Conservation (phyloP, 2,797 vertebrate species). For the Falco columbarius region DNA sequence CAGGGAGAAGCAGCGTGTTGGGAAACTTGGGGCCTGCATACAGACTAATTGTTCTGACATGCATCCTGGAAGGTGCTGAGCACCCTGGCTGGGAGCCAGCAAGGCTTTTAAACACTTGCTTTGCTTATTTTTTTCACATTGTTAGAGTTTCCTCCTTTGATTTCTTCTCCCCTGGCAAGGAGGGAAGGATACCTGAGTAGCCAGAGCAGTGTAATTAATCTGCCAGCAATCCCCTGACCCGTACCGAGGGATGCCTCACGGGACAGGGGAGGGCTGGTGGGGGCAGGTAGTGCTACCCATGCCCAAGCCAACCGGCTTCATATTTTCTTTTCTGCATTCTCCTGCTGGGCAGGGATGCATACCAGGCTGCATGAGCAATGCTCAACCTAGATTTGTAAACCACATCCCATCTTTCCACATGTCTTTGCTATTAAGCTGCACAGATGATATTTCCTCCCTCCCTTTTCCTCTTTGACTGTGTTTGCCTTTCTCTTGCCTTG, state of each 20-base stretch:
- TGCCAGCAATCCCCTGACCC: background rate
- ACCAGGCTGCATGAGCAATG: background rate
- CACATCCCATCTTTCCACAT: background rate
- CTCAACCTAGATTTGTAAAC: background rate
- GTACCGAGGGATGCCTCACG: background rate
- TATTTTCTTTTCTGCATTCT: background rate
- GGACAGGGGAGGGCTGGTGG: background rate
- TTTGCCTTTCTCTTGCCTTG: background rate
- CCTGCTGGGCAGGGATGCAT: background rate
- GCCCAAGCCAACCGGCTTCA: background rate
- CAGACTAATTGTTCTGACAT: background rate
- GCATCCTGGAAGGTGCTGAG: slow-evolving; percentile 15
- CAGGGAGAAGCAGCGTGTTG: background rate
- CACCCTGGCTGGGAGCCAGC: slow-evolving; percentile 11
- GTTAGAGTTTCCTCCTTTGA: slow-evolving; percentile 22
- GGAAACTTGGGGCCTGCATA: background rate
- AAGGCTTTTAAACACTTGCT: slow-evolving; percentile 30
- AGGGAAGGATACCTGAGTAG: slow-evolving; percentile 10
- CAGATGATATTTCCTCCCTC: background rate
- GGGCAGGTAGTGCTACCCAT: background rate
- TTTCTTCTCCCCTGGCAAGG: background rate
- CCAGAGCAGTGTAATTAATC: background rate
- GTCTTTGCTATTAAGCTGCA: background rate
- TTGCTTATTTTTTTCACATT: background rate
- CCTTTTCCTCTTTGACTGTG: background rate